Evolutionary conservation across 2,888 invertebrate genomes (phyloP), one percentile per base, ranked within the genome.

Genomic region (Cataglyphis rosenhaueri): DNA sequence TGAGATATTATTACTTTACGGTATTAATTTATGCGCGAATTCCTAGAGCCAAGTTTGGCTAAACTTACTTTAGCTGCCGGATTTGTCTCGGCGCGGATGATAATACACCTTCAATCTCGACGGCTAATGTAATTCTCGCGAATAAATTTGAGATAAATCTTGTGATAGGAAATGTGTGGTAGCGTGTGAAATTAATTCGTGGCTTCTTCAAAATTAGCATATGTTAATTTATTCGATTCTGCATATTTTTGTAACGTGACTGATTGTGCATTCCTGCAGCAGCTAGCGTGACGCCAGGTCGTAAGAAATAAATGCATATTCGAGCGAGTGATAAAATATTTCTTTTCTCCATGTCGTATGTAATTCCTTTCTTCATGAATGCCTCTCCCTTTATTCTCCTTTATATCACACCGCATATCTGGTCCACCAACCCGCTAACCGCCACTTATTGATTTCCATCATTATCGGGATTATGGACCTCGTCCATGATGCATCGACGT

Each of bases 381-480:
- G 48, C 18, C 25, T 55, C 66, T 76, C 12, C 76, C 66, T 66
- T 76, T 82, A 66, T 66, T 66, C 44, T 52, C 44, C 55, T 52
- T 38, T 70, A 44, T n/a, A 3, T 2, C 52, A 21, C 59, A 48
- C 25, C 12, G 64, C 48, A n/a, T 35, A 57, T 10, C 52, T 48
- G 29, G 44, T 59, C 62, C 62, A 48, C 21, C 29, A 62, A 25
- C 10, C 55, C 62, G 32, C n/a, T 18, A 48, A 73, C 61, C 61
- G 41, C 61, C 48, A 52, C 66, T 85, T 83, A 82, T 84, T 70
- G 82, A 84, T 84, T 75, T 71, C 57, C 78, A 64, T 83, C 75
- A 81, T 88, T 87, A 87, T 84, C 82, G 41, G 83, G 84, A 88
- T 88, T 85, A 86, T 73, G 57, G 62, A 83, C 41, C 55, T 57